These are phyloP conservation scores for Metellina segmentata DNA, from an alignment of 2,888 invertebrate genomes.

Conservation along the genomic window DNA sequence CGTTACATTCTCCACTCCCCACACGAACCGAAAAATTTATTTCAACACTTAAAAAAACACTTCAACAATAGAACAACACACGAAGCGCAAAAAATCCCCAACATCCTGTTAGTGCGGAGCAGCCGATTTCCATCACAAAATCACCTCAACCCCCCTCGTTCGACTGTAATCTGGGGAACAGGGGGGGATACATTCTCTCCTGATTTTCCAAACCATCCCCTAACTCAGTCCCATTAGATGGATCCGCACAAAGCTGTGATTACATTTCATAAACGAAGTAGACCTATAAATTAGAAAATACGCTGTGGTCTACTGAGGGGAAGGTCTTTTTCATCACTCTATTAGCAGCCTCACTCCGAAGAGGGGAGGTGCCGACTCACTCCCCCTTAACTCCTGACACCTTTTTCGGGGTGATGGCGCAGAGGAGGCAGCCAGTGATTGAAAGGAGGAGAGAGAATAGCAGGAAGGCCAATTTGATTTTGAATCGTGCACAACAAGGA, in stretches of 20 bases:
- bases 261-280: constrained; percentile 62
- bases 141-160: constrained; percentile 23
- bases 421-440: not conserved
- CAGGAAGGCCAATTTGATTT: constrained; percentile 71
- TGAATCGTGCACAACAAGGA: constrained; percentile 53
- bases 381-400: constrained; percentile 59
- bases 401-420: constrained; percentile 3
- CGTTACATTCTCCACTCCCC: not conserved
- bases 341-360: constrained; percentile 48
- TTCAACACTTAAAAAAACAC: constrained; percentile 20
- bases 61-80: constrained; percentile 11
- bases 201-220: too few species aligned
- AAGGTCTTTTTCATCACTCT: constrained; percentile 49
- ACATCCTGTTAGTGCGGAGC: constrained; percentile 62
- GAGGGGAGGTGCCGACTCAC: not conserved
- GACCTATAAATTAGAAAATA: constrained; percentile 64
- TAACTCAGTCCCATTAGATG: too few species aligned
- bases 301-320: constrained; percentile 46
- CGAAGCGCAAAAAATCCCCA: constrained; percentile 6
- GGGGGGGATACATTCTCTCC: not conserved
- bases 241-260: constrained; percentile 36
- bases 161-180: not conserved
- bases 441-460: constrained; percentile 38
- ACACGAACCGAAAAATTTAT: not conserved
- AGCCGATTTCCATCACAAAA: constrained; percentile 69